Evolutionary conservation across 2,797 vertebrate species (phyloP).

Genomic region (Morus bassanus): DNA sequence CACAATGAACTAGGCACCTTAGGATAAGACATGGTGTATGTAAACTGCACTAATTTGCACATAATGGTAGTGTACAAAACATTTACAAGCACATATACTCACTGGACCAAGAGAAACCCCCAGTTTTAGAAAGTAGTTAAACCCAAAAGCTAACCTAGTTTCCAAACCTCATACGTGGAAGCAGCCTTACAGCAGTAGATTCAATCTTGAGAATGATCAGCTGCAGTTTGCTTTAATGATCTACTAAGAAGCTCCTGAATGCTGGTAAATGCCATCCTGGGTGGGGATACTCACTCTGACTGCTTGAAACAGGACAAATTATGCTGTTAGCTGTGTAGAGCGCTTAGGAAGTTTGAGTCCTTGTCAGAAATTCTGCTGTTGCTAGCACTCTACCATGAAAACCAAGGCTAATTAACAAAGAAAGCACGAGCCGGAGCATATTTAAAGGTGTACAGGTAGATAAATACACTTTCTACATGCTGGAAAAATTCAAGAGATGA

Average conservation of each 20-base stretch:
- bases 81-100: neutral
- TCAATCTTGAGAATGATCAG: neutral
- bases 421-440: neutral
- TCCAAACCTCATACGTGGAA: neutral
- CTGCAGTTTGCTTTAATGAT: neutral
- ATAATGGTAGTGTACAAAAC: neutral
- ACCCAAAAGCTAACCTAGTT: neutral
- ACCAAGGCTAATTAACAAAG: slow-evolving; percentile 43
- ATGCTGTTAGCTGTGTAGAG: neutral
- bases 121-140: neutral
- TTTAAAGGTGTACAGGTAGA: neutral
- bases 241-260: neutral
- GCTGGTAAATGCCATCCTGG: neutral
- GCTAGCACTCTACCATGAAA: neutral
- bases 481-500: neutral
- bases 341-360: neutral
- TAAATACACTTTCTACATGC: neutral
- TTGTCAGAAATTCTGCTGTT: slow-evolving; percentile 28
- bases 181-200: neutral
- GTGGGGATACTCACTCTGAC: neutral
- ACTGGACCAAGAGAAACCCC: neutral
- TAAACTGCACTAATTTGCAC: neutral
- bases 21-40: neutral
- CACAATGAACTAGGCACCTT: neutral
- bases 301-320: neutral